phyloP scores from a whole-genome alignment of 2,888 invertebrate genomes.

The Orthosia gracilis region DNA sequence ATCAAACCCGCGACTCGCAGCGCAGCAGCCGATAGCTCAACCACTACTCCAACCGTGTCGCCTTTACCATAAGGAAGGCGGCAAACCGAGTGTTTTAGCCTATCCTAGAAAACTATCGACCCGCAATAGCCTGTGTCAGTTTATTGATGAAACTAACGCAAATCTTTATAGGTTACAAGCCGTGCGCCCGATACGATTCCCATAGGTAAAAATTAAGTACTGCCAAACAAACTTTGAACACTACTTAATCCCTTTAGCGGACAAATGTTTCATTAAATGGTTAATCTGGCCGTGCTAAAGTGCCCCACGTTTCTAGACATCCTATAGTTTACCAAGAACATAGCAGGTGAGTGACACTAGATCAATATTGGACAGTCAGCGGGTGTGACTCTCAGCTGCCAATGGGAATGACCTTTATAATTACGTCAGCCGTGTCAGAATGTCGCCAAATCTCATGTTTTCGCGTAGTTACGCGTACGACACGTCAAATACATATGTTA shows the following conservation, averaged over 20 bases:
- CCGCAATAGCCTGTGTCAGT: neutral
- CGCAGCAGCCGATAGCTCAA: too few relatives aligned
- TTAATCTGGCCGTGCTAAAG: constrained; percentile 1
- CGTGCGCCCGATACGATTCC: neutral
- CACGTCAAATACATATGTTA: neutral
- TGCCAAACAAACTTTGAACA: neutral
- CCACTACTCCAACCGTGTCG: too few relatives aligned
- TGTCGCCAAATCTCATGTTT: constrained; percentile 18
- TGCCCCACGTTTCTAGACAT: neutral
- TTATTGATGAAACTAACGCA: neutral
- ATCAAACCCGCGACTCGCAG: too few relatives aligned
- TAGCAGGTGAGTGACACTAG: constrained; percentile 55
- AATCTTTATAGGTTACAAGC: neutral
- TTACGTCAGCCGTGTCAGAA: constrained; percentile 57
- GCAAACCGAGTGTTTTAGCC: neutral
- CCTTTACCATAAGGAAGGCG: neutral
- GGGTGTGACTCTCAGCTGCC: constrained; percentile 53
- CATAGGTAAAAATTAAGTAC: neutral
- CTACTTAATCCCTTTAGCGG: neutral
- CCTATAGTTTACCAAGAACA: constrained; percentile 29
- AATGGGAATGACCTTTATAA: constrained; percentile 56
- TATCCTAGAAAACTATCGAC: neutral
- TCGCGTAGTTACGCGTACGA: neutral
- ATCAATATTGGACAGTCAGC: constrained; percentile 58
- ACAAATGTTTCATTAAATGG: too few relatives aligned